Base-by-base conservation (phyloP, 2,888 invertebrate genomes). In the Neocrepidodera transversa region DNA sequence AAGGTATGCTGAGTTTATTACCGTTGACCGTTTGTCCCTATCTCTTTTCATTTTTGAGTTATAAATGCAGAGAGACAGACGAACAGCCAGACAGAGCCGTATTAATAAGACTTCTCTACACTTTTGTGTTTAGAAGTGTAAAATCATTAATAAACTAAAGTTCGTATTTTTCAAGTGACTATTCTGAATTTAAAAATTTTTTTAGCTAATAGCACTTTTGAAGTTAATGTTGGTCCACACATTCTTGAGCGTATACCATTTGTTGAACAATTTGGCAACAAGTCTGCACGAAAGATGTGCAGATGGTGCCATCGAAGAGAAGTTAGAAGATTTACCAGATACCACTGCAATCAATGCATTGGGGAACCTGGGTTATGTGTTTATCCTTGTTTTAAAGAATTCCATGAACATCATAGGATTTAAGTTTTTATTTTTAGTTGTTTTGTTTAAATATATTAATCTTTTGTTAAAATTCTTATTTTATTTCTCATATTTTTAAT, bases 321-420 rank as follows among this genome's bases (percentile, higher is more conserved):
- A 2, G 49, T 58, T 42, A 60, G 64, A 54, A 56, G 66, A 8
- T 66, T 64, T 50, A 66, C 62, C 7, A 62, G 66, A 38, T 66
- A 66, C 14, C 64, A 66, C 42, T 66, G 66, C 42, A 60, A 60
- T 32, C 61, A 63, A 18, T 66, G 66, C 35, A 58, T 62, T 10
- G 66, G 66, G 10, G 50, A 59, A 23, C 66, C 66, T 4, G 66
- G 66, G 23, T 42, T 66, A 11, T 66, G 66, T 40, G 66, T 66
- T 2, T 66, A 66, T 50, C 66, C 66, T 13, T 66, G 66, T 38
- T 66, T 66, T 42, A 66, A 62, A 48, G 64, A 64, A 32, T 66
- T 55, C 20, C 66, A 66, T 10, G 66, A 66, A 35, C 64, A 64
- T 48, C 57, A 60, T 26, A 43, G 20, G 14, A 60, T 60, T 16